Evolutionary conservation across 2,113 vertebrate species (phyloP).

Genomic region (Bos javanicus): DNA sequence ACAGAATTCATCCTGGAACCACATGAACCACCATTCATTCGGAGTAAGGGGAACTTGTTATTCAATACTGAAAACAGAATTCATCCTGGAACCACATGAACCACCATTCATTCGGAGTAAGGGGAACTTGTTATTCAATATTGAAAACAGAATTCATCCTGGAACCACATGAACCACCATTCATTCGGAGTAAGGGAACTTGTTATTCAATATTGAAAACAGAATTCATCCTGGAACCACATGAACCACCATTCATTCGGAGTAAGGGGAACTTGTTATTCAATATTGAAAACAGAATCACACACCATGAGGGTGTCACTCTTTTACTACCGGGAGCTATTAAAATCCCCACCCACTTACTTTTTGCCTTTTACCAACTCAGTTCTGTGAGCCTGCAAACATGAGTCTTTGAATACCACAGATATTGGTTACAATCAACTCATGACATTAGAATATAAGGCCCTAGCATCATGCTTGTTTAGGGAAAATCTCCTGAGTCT

Average conservation of each 20-base stretch:
- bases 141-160: too few species aligned
- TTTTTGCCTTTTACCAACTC: slow-evolving; percentile 34
- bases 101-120: too few species aligned
- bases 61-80: too few species aligned
- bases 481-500: background rate
- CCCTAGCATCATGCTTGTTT: background rate
- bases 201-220: background rate
- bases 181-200: slow-evolving; percentile 60
- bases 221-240: slow-evolving; percentile 70
- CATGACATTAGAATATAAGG: background rate
- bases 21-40: too few species aligned
- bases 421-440: background rate
- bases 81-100: too few species aligned
- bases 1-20: too few species aligned
- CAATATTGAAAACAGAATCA: slow-evolving; percentile 71
- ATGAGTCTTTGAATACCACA: background rate
- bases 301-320: slow-evolving; percentile 44
- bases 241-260: slow-evolving; percentile 55
- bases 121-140: too few species aligned
- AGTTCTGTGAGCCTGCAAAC: background rate
- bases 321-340: slow-evolving; percentile 54
- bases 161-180: background rate
- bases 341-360: background rate
- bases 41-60: too few species aligned
- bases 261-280: slow-evolving; percentile 59